Base-by-base conservation (phyloP, 2,113 vertebrate species). In the Paratilapia polleni region DNA sequence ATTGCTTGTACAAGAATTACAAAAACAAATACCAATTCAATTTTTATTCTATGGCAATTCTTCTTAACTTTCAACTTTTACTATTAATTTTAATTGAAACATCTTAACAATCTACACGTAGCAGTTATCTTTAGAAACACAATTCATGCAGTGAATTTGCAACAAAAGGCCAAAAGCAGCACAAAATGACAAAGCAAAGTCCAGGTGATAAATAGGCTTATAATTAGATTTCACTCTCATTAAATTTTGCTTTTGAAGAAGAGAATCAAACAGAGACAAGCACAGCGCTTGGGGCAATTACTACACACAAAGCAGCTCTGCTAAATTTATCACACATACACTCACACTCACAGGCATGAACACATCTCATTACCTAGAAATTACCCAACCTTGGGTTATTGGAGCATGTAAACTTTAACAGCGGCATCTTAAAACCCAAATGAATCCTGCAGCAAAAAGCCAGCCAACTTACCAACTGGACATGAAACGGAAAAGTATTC, bases 201-300 rank as follows among this genome's bases (percentile, higher is more conserved):
- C 85, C 81, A 89, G 73, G 80, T 89, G 78, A 93, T 87, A 88
- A 93, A 90, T 84, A 87, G 52, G 60, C 47, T 61, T 64, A 26
- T 88, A 87, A 93, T 91, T 88, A 83, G 77, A 91, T 89, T 90
- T 84, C 28, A 86, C 62, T 87, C 86, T 87, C 83, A 85, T 92
- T 92, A 91, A 85, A 56, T 82, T 84, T 64, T 84, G 77, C 63
- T 63, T 92, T 87, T 80, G 74, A 86, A 59, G 84, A 90, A 84
- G 60, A 87, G 76, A 87, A 91, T 82, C 86, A 92, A 86, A 84
- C 77, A 73, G 76, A 87, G 76, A 87, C 60, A 82, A 90, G 57
- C 77, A 41, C 81, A 60, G 77, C 9, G 61, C 68, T 59, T 31
- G 36, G 43, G 79, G 82, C 77, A 84, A 86, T 88, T 49, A 77